Evolutionary conservation across 2,797 vertebrate genomes (phyloP).

Genomic region (Syndactyla subalaris): DNA sequence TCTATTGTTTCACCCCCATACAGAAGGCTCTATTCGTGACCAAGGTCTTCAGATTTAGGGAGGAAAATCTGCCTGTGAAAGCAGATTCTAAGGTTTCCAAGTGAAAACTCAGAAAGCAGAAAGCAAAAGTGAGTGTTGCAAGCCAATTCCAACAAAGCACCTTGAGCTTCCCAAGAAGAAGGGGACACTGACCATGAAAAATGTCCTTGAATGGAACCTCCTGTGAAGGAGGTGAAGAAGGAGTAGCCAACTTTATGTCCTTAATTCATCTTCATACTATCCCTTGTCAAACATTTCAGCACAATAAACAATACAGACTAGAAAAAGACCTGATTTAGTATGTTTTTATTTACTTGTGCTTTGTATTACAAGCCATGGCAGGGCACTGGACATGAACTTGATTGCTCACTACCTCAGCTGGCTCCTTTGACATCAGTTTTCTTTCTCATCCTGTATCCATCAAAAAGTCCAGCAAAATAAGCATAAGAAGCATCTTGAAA

Average conservation of each 20-base stretch:
- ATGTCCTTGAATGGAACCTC: not conserved
- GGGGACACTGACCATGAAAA: not conserved
- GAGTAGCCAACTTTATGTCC: not conserved
- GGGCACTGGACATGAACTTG: not conserved
- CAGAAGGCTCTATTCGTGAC: not conserved
- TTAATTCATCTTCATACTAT: not conserved
- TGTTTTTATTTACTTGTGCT: not conserved
- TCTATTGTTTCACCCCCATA: not conserved
- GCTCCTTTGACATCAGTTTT: not conserved
- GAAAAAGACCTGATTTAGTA: not conserved
- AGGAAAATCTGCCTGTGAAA: not conserved
- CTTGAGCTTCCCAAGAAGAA: not conserved
- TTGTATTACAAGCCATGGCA: not conserved
- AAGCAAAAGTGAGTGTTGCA: not conserved
- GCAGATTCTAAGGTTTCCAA: not conserved
- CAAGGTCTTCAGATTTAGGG: not conserved
- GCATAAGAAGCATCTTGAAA: not conserved
- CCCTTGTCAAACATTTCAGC: not conserved
- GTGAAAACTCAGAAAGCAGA: not conserved
- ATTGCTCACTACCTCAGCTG: not conserved
- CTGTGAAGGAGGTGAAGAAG: not conserved
- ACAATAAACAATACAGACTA: fast-evolving
- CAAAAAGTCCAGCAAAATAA: not conserved
- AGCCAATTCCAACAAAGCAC: not conserved
- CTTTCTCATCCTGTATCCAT: not conserved